phyloP scores from a whole-genome alignment of 2,888 invertebrate genomes.

The Cerastis leucographa region DNA sequence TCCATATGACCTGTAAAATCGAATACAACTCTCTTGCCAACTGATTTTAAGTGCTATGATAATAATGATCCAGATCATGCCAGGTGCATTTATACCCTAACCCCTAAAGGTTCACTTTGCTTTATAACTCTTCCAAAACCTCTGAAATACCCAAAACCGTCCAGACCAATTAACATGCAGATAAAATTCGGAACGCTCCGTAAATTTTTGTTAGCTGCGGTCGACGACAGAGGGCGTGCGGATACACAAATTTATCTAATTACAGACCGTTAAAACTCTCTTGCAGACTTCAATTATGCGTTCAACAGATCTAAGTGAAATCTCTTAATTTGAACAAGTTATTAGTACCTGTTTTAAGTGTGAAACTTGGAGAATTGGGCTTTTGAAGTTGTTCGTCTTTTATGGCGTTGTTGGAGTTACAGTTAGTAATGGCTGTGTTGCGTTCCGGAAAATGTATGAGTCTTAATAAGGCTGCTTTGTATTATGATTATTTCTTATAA shows the following conservation, averaged over 20 bases:
- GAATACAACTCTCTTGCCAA: neutral
- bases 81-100: neutral
- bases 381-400: conserved; percentile 54
- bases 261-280: conserved; percentile 68
- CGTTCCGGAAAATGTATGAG: conserved; percentile 15
- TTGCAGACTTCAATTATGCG: conserved; percentile 66
- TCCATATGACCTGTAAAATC: neutral
- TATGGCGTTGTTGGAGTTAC: conserved; percentile 45
- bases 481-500: neutral
- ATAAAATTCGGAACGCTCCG: conserved; percentile 56
- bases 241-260: conserved; percentile 70
- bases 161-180: conserved; percentile 55
- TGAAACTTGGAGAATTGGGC: conserved; percentile 56
- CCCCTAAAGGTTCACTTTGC: neutral
- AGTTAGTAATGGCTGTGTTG: conserved; percentile 31
- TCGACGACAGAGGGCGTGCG: conserved; percentile 58
- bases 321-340: conserved; percentile 71
- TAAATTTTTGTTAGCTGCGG: conserved; percentile 65
- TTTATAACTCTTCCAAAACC: conserved; percentile 23
- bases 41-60: neutral
- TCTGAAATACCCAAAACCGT: conserved; percentile 30
- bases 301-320: conserved; percentile 71
- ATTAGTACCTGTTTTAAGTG: conserved; percentile 69
- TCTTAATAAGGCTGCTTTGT: conserved; percentile 15
- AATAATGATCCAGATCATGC: neutral